These are phyloP conservation scores for Pteropus alecto DNA, from an alignment of 2,113 vertebrate genomes.

Conservation along the genomic window DNA sequence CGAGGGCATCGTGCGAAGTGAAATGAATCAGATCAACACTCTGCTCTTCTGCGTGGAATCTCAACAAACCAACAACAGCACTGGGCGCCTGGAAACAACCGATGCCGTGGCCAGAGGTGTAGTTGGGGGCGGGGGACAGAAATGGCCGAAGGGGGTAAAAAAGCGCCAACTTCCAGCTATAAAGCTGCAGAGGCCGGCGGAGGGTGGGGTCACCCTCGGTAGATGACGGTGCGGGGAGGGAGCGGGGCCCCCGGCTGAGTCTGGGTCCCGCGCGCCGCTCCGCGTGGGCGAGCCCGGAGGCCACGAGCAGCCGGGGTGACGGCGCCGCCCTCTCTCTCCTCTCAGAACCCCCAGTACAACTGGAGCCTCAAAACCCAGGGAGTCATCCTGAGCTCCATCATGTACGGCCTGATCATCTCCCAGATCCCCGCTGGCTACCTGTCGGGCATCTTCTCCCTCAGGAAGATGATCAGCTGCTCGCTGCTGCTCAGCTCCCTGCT, in stretches of 20 bases:
- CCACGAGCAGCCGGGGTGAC: background rate
- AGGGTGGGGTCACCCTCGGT: too few species aligned
- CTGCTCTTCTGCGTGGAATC: background rate
- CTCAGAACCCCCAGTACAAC: conserved; percentile 53
- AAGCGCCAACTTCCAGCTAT: background rate
- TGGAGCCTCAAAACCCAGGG: conserved; percentile 80
- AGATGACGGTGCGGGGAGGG: too few species aligned
- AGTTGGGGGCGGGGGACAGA: background rate
- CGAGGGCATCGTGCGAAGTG: too few species aligned
- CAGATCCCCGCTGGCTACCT: conserved; percentile 87
- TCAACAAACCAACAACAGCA: background rate
- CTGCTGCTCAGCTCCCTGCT: conserved; percentile 82
- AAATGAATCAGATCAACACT: too few species aligned
- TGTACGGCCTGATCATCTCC: conserved; percentile 83
- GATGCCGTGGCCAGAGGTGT: background rate
- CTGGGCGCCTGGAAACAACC: background rate
- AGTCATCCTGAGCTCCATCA: conserved; percentile 85
- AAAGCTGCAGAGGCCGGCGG: too few species aligned
- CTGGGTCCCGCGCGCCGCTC: too few species aligned
- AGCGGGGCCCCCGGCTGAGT: too few species aligned
- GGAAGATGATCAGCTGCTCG: conserved; percentile 79
- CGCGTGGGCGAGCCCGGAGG: background rate
- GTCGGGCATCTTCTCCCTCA: conserved; percentile 82
- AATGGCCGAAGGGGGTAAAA: background rate
- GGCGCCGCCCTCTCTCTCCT: background rate